These are phyloP conservation scores for Asbolus verrucosus DNA, from an alignment of 1,140 invertebrate species.

Conservation along the genomic window DNA sequence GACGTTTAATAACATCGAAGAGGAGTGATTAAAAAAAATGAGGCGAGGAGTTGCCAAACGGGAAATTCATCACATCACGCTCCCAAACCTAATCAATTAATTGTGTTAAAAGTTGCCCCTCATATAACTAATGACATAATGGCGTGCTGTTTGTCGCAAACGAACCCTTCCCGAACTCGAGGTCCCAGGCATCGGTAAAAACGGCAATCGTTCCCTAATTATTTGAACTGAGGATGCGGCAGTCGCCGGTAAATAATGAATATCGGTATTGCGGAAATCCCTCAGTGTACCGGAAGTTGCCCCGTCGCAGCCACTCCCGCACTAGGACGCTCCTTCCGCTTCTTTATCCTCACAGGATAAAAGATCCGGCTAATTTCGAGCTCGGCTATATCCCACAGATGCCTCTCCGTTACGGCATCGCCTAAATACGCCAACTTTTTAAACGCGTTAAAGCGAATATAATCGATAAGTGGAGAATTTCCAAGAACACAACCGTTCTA, in stretches of 20 bases:
- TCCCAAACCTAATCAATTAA: conserved; percentile 16
- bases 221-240: conserved; percentile 47
- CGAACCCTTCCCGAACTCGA: too few relatives aligned
- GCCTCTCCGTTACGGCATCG: conserved; percentile 1
- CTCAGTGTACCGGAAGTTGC: conserved; percentile 60
- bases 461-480: conserved; percentile 11
- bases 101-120: conserved; percentile 7
- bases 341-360: conserved; percentile 59
- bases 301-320: conserved; percentile 59
- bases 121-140: conserved; percentile 2
- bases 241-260: conserved; percentile 62
- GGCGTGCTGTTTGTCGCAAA: too few relatives aligned
- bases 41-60: background rate
- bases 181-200: too few relatives aligned
- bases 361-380: conserved; percentile 58
- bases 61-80: background rate
- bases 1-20: conserved; percentile 4
- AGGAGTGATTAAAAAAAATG: background rate
- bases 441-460: conserved; percentile 21
- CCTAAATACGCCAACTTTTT: conserved; percentile 19
- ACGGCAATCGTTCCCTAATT: conserved; percentile 26
- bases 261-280: conserved; percentile 63
- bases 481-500: background rate
- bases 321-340: conserved; percentile 56
- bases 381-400: conserved; percentile 28